Conservation (phyloP, 2,113 vertebrate species). For the Acanthochromis polyacanthus region DNA sequence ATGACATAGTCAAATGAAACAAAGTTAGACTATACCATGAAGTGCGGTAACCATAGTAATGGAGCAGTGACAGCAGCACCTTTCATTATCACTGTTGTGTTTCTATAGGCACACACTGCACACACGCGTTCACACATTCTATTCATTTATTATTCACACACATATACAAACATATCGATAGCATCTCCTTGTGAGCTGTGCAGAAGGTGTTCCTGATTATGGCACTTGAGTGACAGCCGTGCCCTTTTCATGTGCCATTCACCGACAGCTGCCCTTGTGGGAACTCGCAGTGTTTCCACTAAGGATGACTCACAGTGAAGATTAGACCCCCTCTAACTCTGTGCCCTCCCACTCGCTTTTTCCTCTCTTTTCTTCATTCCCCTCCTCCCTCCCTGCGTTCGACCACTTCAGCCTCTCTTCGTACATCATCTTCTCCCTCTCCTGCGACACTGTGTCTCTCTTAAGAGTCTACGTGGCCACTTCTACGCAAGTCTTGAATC, state of each 20-base stretch:
- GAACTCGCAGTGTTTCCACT: constrained; percentile 49
- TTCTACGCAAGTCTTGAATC: constrained; percentile 9
- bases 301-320: constrained; percentile 62
- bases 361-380: constrained; percentile 10
- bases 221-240: constrained; percentile 52
- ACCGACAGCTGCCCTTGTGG: constrained; percentile 30
- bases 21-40: constrained; percentile 15
- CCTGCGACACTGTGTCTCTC: neutral
- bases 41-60: constrained; percentile 65
- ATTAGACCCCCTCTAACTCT: constrained; percentile 29
- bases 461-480: neutral
- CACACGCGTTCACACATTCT: neutral
- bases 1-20: constrained; percentile 15
- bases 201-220: constrained; percentile 22
- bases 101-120: neutral
- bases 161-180: neutral
- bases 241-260: constrained; percentile 50
- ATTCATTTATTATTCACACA: neutral
- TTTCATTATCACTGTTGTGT: constrained; percentile 15
- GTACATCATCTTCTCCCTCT: neutral
- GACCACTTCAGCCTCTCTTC: constrained; percentile 11
- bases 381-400: neutral
- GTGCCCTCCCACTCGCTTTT: constrained; percentile 21
- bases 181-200: neutral
- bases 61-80: constrained; percentile 41